phyloP scores from a whole-genome alignment of 2,113 vertebrate genomes.

The Corythoichthys haematopterus region DNA sequence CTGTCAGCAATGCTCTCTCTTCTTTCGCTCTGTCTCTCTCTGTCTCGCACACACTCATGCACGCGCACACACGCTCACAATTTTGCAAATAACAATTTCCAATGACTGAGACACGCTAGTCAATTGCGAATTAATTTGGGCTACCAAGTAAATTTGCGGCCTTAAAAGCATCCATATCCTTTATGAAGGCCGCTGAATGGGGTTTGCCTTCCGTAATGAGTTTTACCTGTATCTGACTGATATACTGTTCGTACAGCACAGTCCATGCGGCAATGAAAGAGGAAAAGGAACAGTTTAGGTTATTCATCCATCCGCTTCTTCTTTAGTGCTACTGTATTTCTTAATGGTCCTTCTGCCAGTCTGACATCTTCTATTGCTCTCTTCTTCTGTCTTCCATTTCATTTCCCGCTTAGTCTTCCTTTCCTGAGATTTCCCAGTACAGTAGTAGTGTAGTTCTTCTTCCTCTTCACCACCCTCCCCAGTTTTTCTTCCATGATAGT shows the following conservation, averaged over 20 bases:
- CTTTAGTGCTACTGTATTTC: neutral
- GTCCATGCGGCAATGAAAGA: neutral
- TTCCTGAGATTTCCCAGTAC: too few relatives aligned
- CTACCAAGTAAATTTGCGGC: neutral
- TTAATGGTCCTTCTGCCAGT: too few relatives aligned
- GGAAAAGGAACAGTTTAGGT: neutral
- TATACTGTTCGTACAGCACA: too few relatives aligned
- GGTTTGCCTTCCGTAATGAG: too few relatives aligned
- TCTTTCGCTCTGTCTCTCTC: conserved; percentile 3
- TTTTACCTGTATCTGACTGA: too few relatives aligned
- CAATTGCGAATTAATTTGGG: neutral
- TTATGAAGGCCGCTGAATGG: neutral
- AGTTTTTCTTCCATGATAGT: too few relatives aligned
- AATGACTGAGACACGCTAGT: neutral
- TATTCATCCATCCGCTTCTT: neutral
- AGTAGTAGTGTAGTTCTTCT: too few relatives aligned
- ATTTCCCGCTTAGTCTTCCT: too few relatives aligned
- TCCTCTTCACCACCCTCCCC: too few relatives aligned
- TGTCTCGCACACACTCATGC: neutral
- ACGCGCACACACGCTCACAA: neutral
- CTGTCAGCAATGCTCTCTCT: conserved; percentile 53
- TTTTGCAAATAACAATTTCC: neutral
- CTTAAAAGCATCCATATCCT: neutral
- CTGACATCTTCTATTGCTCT: too few relatives aligned
- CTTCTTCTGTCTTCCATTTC: too few relatives aligned